These are phyloP conservation scores for Setophaga petechia DNA, from an alignment of 2,113 vertebrate genomes.

Conservation along the genomic window DNA sequence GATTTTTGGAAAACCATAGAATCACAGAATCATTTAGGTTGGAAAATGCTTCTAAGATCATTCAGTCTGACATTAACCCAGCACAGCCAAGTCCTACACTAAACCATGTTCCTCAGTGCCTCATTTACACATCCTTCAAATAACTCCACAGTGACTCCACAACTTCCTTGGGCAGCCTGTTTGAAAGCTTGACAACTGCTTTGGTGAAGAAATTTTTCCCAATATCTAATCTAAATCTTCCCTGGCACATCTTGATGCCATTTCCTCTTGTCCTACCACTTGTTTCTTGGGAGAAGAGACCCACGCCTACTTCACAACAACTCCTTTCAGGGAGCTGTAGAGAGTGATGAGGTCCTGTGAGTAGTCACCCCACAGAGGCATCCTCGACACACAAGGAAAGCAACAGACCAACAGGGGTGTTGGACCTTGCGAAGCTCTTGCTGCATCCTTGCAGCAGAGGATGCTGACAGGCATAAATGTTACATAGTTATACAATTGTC, in stretches of 20 bases:
- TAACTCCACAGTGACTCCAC: not conserved
- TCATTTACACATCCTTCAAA: not conserved
- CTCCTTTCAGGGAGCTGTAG: not conserved
- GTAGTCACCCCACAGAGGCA: not conserved
- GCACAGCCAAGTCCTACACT: not conserved
- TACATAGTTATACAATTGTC: rapidly evolving
- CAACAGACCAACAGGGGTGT: not conserved
- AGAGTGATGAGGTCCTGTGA: rapidly evolving
- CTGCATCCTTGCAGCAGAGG: not conserved
- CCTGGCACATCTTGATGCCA: not conserved
- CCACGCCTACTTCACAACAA: not conserved
- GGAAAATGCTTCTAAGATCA: not conserved
- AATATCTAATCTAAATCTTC: not conserved
- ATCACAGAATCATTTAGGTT: not conserved
- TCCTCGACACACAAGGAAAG: not conserved
- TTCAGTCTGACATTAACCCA: not conserved
- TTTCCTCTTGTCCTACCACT: not conserved
- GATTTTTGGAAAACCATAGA: not conserved
- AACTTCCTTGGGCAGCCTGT: not conserved
- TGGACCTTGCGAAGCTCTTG: not conserved
- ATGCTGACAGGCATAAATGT: not conserved
- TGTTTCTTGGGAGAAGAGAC: not conserved
- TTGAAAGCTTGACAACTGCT: not conserved
- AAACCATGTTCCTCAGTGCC: not conserved
- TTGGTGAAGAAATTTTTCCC: not conserved